Conservation (phyloP, 2,113 vertebrate genomes). For the Nothobranchius kuhntae region DNA sequence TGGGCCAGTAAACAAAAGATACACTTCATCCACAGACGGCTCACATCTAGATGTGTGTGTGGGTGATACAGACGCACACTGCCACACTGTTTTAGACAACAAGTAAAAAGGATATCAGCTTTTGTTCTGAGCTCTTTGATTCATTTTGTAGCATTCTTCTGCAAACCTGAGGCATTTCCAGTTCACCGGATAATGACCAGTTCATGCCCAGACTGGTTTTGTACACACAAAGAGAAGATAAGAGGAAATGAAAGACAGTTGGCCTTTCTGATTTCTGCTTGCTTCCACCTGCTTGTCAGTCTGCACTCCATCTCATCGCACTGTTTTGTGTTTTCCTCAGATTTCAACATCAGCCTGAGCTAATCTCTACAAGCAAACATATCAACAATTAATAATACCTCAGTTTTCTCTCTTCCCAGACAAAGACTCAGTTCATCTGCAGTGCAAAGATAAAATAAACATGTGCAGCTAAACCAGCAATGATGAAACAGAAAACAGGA, state of each 20-base stretch:
- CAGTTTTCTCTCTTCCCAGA: not conserved
- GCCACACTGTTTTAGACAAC: slow-evolving; percentile 21
- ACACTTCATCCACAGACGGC: slow-evolving; percentile 64
- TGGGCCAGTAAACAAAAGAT: slow-evolving; percentile 69
- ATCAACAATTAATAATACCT: not conserved
- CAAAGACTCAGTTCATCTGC: slow-evolving; percentile 15
- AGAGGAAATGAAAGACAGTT: slow-evolving; percentile 17
- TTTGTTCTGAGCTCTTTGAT: slow-evolving; percentile 14
- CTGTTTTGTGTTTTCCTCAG: slow-evolving; percentile 12
- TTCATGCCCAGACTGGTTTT: slow-evolving; percentile 27
- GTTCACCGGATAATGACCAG: slow-evolving; percentile 46
- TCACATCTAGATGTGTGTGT: slow-evolving; percentile 28
- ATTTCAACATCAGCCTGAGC: slow-evolving; percentile 2
- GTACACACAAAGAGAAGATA: slow-evolving; percentile 11
- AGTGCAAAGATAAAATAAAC: slow-evolving; percentile 8
- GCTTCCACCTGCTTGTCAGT: slow-evolving; percentile 39
- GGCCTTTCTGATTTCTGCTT: slow-evolving; percentile 24
- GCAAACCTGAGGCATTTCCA: slow-evolving; percentile 24
- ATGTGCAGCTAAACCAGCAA: slow-evolving; percentile 8
- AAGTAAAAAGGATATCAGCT: slow-evolving; percentile 40
- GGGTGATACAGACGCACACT: not conserved
- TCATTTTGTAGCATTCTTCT: slow-evolving; percentile 15
- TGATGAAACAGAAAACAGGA: slow-evolving; percentile 19
- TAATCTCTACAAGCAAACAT: not conserved
- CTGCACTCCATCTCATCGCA: not conserved